Evolutionary conservation across 2,888 invertebrate species (phyloP).

Genomic region (Leptopilina drosophilae): DNA sequence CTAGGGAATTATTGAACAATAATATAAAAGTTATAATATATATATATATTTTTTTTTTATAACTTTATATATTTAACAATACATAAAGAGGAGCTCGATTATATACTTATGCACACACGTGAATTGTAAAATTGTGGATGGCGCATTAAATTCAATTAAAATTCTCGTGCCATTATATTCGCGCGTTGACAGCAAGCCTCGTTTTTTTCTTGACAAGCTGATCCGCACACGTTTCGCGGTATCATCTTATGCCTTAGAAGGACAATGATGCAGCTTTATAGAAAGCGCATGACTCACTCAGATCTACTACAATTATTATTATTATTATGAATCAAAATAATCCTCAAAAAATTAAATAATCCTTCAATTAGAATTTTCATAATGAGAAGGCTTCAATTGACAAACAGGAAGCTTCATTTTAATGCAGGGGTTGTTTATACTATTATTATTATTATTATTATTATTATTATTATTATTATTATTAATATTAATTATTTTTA

Average conservation of each 20-base stretch:
- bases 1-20: too few species aligned
- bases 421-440: not conserved
- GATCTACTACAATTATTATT: slow-evolving; percentile 26
- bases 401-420: not conserved
- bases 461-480: too few species aligned
- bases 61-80: not conserved
- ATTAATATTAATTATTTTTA: too few species aligned
- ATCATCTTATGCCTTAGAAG: slow-evolving; percentile 39
- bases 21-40: too few species aligned
- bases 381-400: not conserved
- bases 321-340: slow-evolving; percentile 2
- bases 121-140: slow-evolving; percentile 15
- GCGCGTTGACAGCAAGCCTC: slow-evolving; percentile 20
- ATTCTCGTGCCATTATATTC: slow-evolving; percentile 30
- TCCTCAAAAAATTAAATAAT: not conserved
- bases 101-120: slow-evolving; percentile 2
- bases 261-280: slow-evolving; percentile 39
- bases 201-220: slow-evolving; percentile 38
- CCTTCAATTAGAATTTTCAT: slow-evolving; percentile 1
- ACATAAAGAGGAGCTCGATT: not conserved
- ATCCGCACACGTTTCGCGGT: slow-evolving; percentile 38
- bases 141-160: slow-evolving; percentile 34
- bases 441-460: too few species aligned
- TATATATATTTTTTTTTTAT: too few species aligned
- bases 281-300: not conserved